Percentiles rank a stretch among this genome's conserved stretches.
phyloP scores from a whole-genome alignment of 2,113 vertebrate genomes.

The Zosterops japonicus region DNA sequence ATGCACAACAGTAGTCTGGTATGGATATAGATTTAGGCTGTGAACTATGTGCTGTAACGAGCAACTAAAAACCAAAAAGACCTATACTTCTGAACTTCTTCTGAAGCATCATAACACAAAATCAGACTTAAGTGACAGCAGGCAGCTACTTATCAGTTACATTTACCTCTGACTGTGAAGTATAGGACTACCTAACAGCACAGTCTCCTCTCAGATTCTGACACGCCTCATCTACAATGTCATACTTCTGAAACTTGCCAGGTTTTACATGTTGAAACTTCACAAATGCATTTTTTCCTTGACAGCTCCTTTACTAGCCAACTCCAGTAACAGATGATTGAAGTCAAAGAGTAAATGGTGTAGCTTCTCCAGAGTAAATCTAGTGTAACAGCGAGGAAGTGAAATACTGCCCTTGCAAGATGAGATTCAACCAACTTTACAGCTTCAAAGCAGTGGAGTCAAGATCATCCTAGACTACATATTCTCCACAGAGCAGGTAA shows the following conservation, averaged over 20 bases:
- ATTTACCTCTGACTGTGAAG: neutral
- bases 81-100: neutral
- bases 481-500: neutral
- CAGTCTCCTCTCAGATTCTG: conserved; percentile 15
- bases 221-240: conserved; percentile 4
- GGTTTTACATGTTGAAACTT: conserved; percentile 26
- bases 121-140: neutral
- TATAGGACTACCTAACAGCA: neutral
- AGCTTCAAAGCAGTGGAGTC: neutral
- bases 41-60: neutral
- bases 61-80: neutral
- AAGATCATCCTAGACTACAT: fast-evolving
- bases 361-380: neutral
- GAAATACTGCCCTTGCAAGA: neutral
- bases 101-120: neutral
- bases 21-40: neutral
- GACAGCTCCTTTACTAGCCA: conserved; percentile 20
- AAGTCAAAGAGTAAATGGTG: neutral
- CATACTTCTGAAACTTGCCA: neutral
- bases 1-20: neutral
- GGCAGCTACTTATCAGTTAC: neutral
- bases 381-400: neutral
- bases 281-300: neutral
- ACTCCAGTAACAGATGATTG: neutral
- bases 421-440: neutral